phyloP scores from a whole-genome alignment of 2,113 vertebrate genomes.

The Irena cyanogastra region DNA sequence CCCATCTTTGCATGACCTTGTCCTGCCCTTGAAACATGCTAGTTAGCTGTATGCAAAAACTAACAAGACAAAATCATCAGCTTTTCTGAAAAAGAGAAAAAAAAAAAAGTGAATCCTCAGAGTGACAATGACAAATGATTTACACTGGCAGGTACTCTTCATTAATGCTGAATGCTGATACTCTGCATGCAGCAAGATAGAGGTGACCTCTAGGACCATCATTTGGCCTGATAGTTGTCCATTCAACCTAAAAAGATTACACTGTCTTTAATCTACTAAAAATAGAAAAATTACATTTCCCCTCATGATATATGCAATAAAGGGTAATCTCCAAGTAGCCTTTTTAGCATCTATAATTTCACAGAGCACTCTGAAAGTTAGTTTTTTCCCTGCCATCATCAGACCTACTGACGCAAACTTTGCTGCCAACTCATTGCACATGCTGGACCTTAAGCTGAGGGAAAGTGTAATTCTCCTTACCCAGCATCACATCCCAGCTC shows the following conservation, averaged over 20 bases:
- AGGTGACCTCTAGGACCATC: neutral
- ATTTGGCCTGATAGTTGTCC: neutral
- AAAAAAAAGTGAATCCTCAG: neutral
- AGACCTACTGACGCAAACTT: neutral
- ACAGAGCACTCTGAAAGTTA: neutral
- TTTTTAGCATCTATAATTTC: neutral
- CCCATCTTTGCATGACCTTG: slow-evolving; percentile 4
- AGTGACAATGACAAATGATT: slow-evolving; percentile 3
- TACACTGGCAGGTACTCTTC: neutral
- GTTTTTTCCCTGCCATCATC: neutral
- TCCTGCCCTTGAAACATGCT: slow-evolving; percentile 30
- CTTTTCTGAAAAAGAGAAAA: neutral
- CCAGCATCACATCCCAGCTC: neutral
- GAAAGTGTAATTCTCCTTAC: neutral
- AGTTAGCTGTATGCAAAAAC: slow-evolving; percentile 12
- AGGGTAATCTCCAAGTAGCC: neutral
- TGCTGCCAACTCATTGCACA: neutral
- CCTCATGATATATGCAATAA: neutral
- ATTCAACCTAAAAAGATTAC: neutral
- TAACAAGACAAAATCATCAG: neutral
- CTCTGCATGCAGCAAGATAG: neutral
- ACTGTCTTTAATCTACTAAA: neutral
- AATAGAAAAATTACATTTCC: neutral
- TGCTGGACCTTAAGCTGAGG: neutral
- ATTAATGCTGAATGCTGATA: neutral